Conservation (phyloP, 2,113 vertebrate species). For the Serinus canaria region DNA sequence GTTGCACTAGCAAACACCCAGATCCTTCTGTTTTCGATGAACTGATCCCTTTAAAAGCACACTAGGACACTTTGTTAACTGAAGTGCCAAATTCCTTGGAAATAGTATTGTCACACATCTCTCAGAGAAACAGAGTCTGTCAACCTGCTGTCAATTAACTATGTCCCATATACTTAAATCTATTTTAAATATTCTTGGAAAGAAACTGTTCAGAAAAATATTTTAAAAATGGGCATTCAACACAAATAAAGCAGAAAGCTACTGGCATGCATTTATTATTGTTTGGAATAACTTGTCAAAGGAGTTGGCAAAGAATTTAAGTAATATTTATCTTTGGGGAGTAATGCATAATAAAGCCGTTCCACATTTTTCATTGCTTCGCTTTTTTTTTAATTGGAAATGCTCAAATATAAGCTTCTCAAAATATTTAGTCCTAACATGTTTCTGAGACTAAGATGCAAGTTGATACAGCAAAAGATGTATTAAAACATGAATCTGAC, state of each 20-base stretch:
- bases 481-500: background rate
- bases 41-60: background rate
- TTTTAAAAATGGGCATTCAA: background rate
- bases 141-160: background rate
- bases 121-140: background rate
- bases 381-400: background rate
- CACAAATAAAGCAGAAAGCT: background rate
- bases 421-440: background rate
- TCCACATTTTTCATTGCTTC: background rate
- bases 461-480: background rate
- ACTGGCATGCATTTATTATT: background rate
- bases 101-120: background rate
- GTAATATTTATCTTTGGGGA: slow-evolving; percentile 33
- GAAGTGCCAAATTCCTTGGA: background rate
- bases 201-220: background rate
- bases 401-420: background rate
- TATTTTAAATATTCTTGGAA: background rate
- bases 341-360: background rate
- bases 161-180: background rate
- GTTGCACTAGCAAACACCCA: too few relatives aligned
- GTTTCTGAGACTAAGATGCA: background rate
- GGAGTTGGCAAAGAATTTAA: background rate
- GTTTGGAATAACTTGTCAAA: slow-evolving; percentile 21
- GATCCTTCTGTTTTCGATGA: background rate
- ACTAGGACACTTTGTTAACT: background rate